Evolutionary conservation across 2,113 vertebrate species (phyloP).

Genomic region (Notothenia coriiceps): DNA sequence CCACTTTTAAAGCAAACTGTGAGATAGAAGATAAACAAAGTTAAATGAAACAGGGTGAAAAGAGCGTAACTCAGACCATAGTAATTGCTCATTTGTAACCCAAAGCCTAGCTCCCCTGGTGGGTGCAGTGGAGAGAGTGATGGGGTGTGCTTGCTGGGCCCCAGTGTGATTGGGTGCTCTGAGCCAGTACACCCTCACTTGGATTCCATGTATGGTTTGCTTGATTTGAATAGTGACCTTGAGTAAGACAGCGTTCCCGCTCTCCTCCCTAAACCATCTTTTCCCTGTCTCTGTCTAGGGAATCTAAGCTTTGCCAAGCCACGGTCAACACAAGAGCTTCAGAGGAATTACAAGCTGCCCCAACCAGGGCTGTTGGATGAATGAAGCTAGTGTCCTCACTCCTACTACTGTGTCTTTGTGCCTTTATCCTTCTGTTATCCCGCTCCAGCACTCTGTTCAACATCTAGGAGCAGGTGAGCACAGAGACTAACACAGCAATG

Average conservation of each 20-base stretch:
- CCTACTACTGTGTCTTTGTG: conserved; percentile 43
- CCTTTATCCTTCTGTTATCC: conserved; percentile 34
- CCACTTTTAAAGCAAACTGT: conserved; percentile 52
- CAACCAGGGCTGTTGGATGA: conserved; percentile 52
- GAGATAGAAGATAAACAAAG: conserved; percentile 76
- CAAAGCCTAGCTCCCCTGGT: conserved; percentile 60
- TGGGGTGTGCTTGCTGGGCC: conserved; percentile 54
- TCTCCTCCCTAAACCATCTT: conserved; percentile 52
- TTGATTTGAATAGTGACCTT: conserved; percentile 77
- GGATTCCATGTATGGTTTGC: conserved; percentile 63
- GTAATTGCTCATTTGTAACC: conserved; percentile 76
- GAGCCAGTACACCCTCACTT: conserved; percentile 65
- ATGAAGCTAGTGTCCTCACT: conserved; percentile 61
- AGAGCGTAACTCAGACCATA: conserved; percentile 60
- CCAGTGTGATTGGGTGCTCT: conserved; percentile 63
- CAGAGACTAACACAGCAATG: not conserved
- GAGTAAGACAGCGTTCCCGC: conserved; percentile 60
- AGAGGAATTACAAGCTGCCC: conserved; percentile 60
- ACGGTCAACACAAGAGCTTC: conserved; percentile 63
- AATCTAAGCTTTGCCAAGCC: conserved; percentile 61
- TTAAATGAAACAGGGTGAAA: conserved; percentile 63
- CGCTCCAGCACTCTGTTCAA: conserved; percentile 38
- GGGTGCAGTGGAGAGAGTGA: conserved; percentile 62
- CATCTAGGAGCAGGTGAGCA: conserved; percentile 25
- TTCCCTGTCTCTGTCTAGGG: conserved; percentile 56